Evolutionary conservation across 2,888 invertebrate species (phyloP), one percentile per base, ranked within the genome.

Genomic region (Drosophila diplacantha): DNA sequence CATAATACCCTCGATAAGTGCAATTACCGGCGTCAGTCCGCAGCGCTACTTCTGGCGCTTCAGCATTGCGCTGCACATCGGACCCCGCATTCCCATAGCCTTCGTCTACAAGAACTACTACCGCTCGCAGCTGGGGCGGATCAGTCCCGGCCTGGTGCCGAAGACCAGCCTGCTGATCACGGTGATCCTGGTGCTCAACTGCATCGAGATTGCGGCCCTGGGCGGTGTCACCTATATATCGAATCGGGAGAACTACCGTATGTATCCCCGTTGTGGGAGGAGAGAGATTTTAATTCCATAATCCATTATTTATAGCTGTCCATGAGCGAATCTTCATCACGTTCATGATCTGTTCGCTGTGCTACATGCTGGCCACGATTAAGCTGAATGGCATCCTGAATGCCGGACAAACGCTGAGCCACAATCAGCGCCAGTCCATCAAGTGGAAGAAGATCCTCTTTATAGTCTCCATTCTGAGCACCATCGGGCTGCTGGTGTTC

Each of bases 191-290:
- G 93, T 95, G 93, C 90, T 96, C 75, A 95, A 95, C 89, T 91
- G 94, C 73, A 90, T 94, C 78, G 97, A 97, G 90, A 92, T 96
- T 74, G 92, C 93, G 67, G 92, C 96, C 53, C 90, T 97, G n/a
- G 94, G 95, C 71, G 96, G 96, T 55, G 96, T 97, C 37, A 96
- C 96, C 16, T 97, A 96, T 87, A 94, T 97, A 86, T 96, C 96
- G 69, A 97, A 97, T 89, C 92, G 93, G 87, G 97, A 97, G 90
- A 97, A 97, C 88, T 97, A 97, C 90, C 95, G 97, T 97, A 90
- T 94, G 95, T 92, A 5, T 38, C 5, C 8, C 2, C 8, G 3
- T 11, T 5, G 3, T 16, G 32, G 6, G 4, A 37, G 6, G 6
- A 12, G 2, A 22, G 4, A 6, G 14, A 11, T 14, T 32, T 9